Conservation (phyloP, 92 coral and sea anemone genomes). For the Scolanthus callimorphus region DNA sequence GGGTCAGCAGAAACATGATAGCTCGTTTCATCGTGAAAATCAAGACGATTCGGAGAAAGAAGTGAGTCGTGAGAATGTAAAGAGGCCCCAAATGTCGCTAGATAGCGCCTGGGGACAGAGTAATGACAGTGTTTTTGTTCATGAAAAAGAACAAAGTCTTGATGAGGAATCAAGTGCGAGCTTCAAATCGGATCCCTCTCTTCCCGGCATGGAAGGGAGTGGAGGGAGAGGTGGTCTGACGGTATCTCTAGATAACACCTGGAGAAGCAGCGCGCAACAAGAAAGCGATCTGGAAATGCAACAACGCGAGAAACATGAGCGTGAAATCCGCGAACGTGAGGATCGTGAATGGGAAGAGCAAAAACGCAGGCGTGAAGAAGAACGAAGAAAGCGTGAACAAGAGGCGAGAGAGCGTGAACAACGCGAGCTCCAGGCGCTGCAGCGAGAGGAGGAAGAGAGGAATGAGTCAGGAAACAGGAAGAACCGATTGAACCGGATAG, state of each 20-base stretch:
- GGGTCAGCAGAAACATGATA: too few relatives aligned
- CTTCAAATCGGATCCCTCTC: slow-evolving; percentile 3
- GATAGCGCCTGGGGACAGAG: not conserved
- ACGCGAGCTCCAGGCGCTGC: slow-evolving; percentile 49
- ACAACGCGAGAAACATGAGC: slow-evolving; percentile 30
- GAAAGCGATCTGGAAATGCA: slow-evolving; percentile 14
- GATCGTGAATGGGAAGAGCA: slow-evolving; percentile 51
- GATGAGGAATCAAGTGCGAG: slow-evolving; percentile 9
- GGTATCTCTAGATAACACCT: slow-evolving; percentile 37
- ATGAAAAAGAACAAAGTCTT: slow-evolving; percentile 6
- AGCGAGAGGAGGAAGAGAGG: slow-evolving; percentile 26
- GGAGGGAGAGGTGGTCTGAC: too few relatives aligned
- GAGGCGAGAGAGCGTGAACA: slow-evolving; percentile 64
- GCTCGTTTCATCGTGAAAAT: too few relatives aligned
- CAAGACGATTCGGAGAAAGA: not conserved
- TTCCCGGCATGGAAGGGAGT: slow-evolving; percentile 1
- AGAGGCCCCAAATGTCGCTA: not conserved
- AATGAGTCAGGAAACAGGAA: slow-evolving; percentile 1
- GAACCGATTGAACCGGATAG: not conserved
- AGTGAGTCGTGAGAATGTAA: not conserved
- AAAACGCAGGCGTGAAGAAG: slow-evolving; percentile 38
- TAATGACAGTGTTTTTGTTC: not conserved
- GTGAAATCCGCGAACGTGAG: slow-evolving; percentile 33
- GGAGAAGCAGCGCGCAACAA: slow-evolving; percentile 20
- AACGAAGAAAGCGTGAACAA: slow-evolving; percentile 38